phyloP scores from a whole-genome alignment of 2,113 vertebrate species.

The Isichthys henryi region DNA sequence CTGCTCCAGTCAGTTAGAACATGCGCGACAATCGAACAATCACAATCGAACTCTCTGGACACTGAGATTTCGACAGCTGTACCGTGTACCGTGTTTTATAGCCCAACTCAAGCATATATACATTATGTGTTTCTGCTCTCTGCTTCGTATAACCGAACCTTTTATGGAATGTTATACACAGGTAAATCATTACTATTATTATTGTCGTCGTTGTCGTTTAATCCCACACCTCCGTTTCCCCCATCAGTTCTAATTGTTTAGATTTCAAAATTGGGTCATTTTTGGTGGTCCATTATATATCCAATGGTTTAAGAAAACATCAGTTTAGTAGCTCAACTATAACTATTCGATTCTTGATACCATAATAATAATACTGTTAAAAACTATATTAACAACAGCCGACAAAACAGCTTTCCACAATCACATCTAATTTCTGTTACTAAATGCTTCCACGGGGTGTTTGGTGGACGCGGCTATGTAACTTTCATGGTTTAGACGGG shows the following conservation, averaged over 20 bases:
- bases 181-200: not conserved
- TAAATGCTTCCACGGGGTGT: not conserved
- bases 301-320: not conserved
- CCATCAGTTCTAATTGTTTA: not conserved
- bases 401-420: not conserved
- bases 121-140: not conserved
- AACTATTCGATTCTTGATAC: not conserved
- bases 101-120: not conserved
- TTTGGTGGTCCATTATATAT: not conserved
- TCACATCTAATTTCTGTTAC: not conserved
- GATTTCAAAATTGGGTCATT: not conserved
- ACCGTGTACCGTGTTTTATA: not conserved
- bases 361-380: not conserved
- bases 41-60: not conserved
- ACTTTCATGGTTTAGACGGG: not conserved
- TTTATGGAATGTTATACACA: not conserved
- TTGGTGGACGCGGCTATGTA: conserved; percentile 3
- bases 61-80: not conserved
- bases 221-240: not conserved
- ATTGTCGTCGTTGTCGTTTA: not conserved
- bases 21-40: not conserved
- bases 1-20: not conserved
- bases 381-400: not conserved
- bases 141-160: not conserved
- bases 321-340: not conserved